These are phyloP conservation scores for Ovibos moschatus DNA, from an alignment of 2,113 vertebrate genomes.

Conservation along the genomic window DNA sequence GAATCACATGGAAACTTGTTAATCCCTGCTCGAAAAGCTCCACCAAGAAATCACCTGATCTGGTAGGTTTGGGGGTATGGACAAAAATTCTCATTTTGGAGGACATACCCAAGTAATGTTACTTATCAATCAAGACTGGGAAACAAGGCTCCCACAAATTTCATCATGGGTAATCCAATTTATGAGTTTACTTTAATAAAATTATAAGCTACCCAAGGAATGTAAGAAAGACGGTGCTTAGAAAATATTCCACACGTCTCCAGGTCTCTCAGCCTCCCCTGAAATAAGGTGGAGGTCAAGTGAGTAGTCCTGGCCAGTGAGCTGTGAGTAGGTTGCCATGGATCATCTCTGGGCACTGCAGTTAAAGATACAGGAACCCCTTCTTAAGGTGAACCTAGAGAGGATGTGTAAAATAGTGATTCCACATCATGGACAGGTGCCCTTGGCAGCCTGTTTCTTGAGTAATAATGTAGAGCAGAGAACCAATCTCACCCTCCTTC, in stretches of 20 bases:
- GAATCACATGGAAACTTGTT: background rate
- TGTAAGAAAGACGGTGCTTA: background rate
- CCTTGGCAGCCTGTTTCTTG: background rate
- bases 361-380: background rate
- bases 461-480: background rate
- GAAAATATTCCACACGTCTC: rapidly evolving
- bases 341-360: too few relatives aligned
- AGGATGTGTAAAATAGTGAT: background rate
- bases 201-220: background rate
- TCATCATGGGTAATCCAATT: background rate
- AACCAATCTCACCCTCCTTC: background rate
- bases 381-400: background rate
- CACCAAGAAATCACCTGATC: background rate
- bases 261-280: too few relatives aligned
- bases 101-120: background rate
- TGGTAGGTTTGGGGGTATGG: background rate
- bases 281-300: background rate
- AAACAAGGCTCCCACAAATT: background rate
- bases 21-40: background rate
- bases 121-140: background rate
- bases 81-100: background rate
- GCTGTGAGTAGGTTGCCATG: rapidly evolving
- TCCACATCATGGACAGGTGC: rapidly evolving
- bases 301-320: background rate
- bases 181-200: background rate